Base-by-base conservation (phyloP, 2,797 vertebrate species). In the Miichthys miiuy region DNA sequence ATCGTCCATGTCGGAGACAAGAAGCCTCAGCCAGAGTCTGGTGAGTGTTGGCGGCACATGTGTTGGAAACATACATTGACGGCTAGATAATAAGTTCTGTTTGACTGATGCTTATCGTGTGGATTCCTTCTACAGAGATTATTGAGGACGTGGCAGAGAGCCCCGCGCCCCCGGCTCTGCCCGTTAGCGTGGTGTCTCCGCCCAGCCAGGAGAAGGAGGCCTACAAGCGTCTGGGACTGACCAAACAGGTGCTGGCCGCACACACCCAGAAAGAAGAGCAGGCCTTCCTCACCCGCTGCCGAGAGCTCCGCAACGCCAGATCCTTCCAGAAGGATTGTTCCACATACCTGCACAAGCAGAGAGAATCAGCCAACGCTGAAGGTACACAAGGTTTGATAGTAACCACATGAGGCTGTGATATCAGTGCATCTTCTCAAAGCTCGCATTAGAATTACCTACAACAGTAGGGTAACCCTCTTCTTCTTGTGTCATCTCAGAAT, bases 1-100 rank as follows among this genome's bases (percentile, higher is more conserved):
- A 97, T 99, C 12, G 98, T 99, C 68, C 98, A 99, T 0, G 97
- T 99, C 41, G 98, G 97, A 65, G 98, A 99, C 95, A 99, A 98
- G 90, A 99, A 99, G 86, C 77, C 94, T 1, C 97, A 96, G 38
- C 97, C 96, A 0, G 97, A 98, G 89, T 94, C 96, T 75, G 98
- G 98, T 99, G 67, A 83, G 89, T 71, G 56, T 48, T 11, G 2
- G 0, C 9, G 3, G n/a, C 2, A 38, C 34, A 38, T 8, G 34
- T 38, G 34, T 9, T 9, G 34, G 8, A 38, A 38, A 38, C 34
- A 38, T 38, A 38, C 8, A 9, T 9, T 9, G 34, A 5, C 3
- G 6, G 10, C 46, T 47, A 4, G 5, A 48, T 20, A 38, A 27
- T 27, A 12, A 4, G 11, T n/a, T 54, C 21, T 48, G 23, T 72